These are phyloP conservation scores for Threskiornis aethiopicus DNA, from an alignment of 2,797 vertebrate species.

Conservation along the genomic window DNA sequence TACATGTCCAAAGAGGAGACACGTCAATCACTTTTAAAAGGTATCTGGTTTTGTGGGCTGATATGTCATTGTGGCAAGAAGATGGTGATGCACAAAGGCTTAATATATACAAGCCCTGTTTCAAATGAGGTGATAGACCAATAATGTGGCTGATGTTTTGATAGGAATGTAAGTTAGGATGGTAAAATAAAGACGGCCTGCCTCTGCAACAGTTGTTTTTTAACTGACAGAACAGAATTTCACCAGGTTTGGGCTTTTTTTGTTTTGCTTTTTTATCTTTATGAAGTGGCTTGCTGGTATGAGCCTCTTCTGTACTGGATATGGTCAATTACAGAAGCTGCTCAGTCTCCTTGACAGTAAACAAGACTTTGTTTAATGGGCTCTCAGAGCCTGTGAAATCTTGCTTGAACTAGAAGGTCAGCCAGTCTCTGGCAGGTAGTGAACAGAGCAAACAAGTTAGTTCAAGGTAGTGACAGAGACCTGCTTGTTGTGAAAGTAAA, in stretches of 20 bases:
- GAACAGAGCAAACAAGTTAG: not conserved
- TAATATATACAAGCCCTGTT: not conserved
- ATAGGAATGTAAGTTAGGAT: not conserved
- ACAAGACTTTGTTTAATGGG: conserved; percentile 48
- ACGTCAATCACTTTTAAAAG: not conserved
- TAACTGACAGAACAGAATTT: not conserved
- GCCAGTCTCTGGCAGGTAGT: not conserved
- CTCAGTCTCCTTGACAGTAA: conserved; percentile 11
- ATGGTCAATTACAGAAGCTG: not conserved
- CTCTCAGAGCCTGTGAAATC: conserved; percentile 22
- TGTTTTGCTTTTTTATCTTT: not conserved
- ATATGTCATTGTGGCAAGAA: not conserved
- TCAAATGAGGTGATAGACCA: not conserved
- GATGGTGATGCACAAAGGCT: not conserved
- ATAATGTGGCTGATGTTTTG: not conserved
- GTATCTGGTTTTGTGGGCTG: not conserved
- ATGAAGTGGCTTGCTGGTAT: not conserved
- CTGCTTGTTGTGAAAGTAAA: not conserved
- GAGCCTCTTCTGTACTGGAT: not conserved
- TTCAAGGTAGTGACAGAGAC: not conserved
- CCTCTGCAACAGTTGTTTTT: not conserved
- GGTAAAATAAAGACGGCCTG: not conserved
- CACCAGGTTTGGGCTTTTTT: not conserved
- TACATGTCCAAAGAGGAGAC: not conserved
- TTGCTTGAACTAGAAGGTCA: conserved; percentile 32